Evolutionary conservation across 2,113 vertebrate genomes (phyloP), one percentile per base, ranked within the genome.

Genomic region (Prunella fulvescens): DNA sequence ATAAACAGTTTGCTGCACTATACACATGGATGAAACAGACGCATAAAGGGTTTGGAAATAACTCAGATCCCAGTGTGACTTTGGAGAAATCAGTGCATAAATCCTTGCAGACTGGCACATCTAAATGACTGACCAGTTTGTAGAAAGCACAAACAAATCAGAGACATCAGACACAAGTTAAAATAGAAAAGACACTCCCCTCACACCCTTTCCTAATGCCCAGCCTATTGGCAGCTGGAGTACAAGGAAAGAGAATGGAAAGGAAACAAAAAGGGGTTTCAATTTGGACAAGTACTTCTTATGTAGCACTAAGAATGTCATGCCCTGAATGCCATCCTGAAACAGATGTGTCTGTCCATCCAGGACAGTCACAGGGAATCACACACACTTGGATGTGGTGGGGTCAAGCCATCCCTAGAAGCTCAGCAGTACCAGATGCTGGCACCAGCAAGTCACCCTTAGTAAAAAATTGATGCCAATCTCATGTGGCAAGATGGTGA

Each of bases 401-500:
- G 14, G 7, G 13, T 57, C 44, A 82, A 71, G 19, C n/a, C 33
- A 78, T 3, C 25, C 35, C 57, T 72, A 72, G 67, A 82, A 93
- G 58, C 16, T 84, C 86, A 57, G 25, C 33, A 60, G 45, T 20
- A 50, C 71, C 12, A 2, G 60, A 60, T 72, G n/a, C 28, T 26
- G 53, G 40, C 66, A 90, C 20, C 40, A 64, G 16, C 9, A 90
- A 40, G 37, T 56, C 48, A 69, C 14, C 11, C 31, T 14, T 29
- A 10, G 40, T 90, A 35, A 96, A 95, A 95, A 65, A 95, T 88
- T 82, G 44, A 96, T 95, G 73, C 29, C 35, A 50, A 18, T 90
- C 86, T 90, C 86, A 56, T 14, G 24, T 88, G 11, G 71, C 79
- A 65, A 67, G 66, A 33, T 25, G 53, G 17, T 44, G 66, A 92